These are phyloP conservation scores for Paradoxurus hermaphroditus DNA, from an alignment of 2,113 vertebrate genomes.

Conservation along the genomic window DNA sequence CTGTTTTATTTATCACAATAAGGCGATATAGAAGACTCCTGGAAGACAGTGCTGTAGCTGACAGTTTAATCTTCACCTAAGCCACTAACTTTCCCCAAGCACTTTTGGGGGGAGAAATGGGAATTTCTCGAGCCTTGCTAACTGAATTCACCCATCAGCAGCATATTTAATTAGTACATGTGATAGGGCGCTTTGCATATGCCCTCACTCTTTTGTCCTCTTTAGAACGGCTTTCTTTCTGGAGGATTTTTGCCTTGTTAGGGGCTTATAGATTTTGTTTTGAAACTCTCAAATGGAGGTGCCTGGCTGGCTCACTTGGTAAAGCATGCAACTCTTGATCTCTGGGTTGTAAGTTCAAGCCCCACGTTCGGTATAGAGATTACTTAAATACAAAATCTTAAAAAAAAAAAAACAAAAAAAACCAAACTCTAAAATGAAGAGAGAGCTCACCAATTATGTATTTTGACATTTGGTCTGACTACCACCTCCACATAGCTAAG, in stretches of 20 bases:
- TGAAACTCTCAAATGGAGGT: conserved; percentile 1
- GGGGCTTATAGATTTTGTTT: neutral
- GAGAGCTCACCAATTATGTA: neutral
- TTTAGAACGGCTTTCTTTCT: neutral
- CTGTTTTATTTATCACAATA: conserved; percentile 35
- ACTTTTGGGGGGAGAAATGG: neutral
- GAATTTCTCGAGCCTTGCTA: neutral
- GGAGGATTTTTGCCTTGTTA: neutral
- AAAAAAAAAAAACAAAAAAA: neutral
- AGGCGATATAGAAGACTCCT: neutral
- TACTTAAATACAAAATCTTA: neutral
- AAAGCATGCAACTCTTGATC: neutral
- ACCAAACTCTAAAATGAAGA: conserved; percentile 22
- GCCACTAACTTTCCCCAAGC: neutral
- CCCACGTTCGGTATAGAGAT: neutral
- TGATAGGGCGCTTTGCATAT: neutral
- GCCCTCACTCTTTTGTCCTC: neutral
- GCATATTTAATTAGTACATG: conserved; percentile 18
- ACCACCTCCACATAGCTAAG: neutral
- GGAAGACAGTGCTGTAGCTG: neutral
- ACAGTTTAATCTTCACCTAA: conserved; percentile 34
- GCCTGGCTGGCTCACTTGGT: neutral
- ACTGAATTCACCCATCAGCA: neutral
- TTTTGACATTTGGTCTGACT: conserved; percentile 18
- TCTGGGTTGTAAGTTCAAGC: neutral